These are phyloP conservation scores for Pristionchus exspectatus DNA, from an alignment of 2,888 invertebrate species.

Conservation along the genomic window DNA sequence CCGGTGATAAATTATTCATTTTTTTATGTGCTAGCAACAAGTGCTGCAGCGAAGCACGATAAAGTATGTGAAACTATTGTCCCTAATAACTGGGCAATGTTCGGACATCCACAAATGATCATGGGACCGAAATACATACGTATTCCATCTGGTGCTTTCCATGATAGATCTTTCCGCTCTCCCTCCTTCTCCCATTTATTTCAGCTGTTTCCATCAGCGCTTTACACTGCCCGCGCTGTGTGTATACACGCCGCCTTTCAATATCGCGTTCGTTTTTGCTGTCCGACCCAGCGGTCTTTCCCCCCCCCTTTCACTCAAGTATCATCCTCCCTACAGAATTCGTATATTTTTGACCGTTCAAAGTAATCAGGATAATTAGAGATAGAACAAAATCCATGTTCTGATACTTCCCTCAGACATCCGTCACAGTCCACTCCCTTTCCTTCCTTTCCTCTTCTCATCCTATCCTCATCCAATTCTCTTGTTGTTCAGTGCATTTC, in stretches of 20 bases:
- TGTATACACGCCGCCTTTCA: slow-evolving; percentile 22
- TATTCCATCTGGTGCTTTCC: not conserved
- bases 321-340: not conserved
- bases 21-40: not conserved
- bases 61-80: not conserved
- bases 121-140: not conserved
- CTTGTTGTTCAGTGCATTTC: slow-evolving; percentile 2
- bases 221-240: slow-evolving; percentile 32
- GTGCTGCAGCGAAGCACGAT: not conserved
- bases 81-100: not conserved
- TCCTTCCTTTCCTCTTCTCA: slow-evolving; percentile 15
- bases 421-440: not conserved
- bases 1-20: not conserved
- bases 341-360: not conserved
- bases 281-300: not conserved
- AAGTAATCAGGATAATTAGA: not conserved
- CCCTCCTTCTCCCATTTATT: slow-evolving; percentile 12
- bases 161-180: not conserved
- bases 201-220: slow-evolving; percentile 47
- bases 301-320: not conserved
- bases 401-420: not conserved
- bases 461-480: not conserved
- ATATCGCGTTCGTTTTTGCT: slow-evolving; percentile 29
- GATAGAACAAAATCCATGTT: not conserved
- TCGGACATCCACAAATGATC: not conserved